Conservation (phyloP, 2,888 invertebrate species). For the Pollenia labialis region DNA sequence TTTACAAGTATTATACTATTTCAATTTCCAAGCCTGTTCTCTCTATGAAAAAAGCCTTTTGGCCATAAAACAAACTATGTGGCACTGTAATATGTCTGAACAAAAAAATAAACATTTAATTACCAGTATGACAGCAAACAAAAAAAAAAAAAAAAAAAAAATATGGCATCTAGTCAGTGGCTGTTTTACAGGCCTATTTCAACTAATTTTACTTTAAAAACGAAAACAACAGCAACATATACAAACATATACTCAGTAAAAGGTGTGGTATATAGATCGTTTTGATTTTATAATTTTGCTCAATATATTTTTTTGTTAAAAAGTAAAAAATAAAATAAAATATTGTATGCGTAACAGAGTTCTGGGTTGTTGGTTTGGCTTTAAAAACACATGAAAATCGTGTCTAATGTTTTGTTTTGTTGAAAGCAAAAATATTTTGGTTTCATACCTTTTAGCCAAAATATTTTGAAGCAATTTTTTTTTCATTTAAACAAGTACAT, state of each 20-base stretch:
- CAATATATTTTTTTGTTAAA: slow-evolving; percentile 4
- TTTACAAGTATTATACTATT: slow-evolving; percentile 59
- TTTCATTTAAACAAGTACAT: neutral
- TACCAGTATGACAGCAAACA: slow-evolving; percentile 60
- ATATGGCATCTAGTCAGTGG: slow-evolving; percentile 45
- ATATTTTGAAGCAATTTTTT: slow-evolving; percentile 21
- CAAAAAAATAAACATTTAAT: slow-evolving; percentile 63
- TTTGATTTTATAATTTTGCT: slow-evolving; percentile 44
- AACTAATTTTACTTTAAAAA: slow-evolving; percentile 47
- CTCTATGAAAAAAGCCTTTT: slow-evolving; percentile 23
- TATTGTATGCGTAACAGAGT: slow-evolving; percentile 59
- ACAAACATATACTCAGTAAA: slow-evolving; percentile 39
- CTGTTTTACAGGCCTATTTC: slow-evolving; percentile 68
- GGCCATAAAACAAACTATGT: slow-evolving; percentile 37
- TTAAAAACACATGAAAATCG: slow-evolving; percentile 66
- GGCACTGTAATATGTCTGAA: slow-evolving; percentile 8
- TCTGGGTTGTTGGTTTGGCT: slow-evolving; percentile 22
- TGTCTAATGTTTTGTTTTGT: slow-evolving; percentile 51
- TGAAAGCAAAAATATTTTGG: slow-evolving; percentile 31
- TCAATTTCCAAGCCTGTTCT: neutral
- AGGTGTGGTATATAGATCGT: slow-evolving; percentile 56
- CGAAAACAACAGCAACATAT: neutral
- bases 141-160: slow-evolving; percentile 11
- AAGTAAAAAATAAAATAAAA: slow-evolving; percentile 21
- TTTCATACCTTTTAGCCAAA: slow-evolving; percentile 28